These are phyloP conservation scores for Itoplectis maculator DNA, from an alignment of 2,888 invertebrate genomes.

Conservation along the genomic window DNA sequence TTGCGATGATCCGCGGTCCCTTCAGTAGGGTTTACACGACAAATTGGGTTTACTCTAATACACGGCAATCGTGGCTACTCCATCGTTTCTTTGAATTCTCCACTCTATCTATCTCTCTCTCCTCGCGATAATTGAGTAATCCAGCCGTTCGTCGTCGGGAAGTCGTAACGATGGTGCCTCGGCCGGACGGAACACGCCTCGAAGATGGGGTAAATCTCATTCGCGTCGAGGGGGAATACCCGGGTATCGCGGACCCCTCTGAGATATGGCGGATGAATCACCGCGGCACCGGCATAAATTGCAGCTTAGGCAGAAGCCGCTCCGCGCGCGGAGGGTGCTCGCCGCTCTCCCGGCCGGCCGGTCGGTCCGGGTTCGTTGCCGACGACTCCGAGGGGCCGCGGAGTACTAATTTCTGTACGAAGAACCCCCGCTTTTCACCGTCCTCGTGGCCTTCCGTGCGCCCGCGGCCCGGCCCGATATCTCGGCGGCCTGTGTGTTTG, in stretches of 20 bases:
- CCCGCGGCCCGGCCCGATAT: conserved; percentile 21
- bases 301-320: conserved; percentile 47
- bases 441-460: conserved; percentile 13
- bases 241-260: conserved; percentile 11
- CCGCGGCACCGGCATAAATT: conserved; percentile 49
- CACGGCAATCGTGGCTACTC: background rate
- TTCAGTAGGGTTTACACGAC: background rate
- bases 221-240: conserved; percentile 16
- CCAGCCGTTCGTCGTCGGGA: conserved; percentile 7
- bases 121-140: conserved; percentile 17
- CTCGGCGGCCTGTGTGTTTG: conserved; percentile 17
- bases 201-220: conserved; percentile 29
- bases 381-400: conserved; percentile 25
- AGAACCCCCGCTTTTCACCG: conserved; percentile 22
- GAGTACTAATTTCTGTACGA: conserved; percentile 50
- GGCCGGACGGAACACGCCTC: conserved; percentile 28
- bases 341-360: conserved; percentile 6
- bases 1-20: too few relatives aligned
- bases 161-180: background rate
- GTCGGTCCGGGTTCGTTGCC: conserved; percentile 11
- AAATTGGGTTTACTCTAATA: conserved; percentile 4
- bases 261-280: conserved; percentile 54
- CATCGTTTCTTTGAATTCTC: background rate
- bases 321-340: conserved; percentile 26
- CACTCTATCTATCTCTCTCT: too few relatives aligned